These are phyloP conservation scores for Piliocolobus tephrosceles DNA, from an alignment of 2,113 vertebrate genomes.

Conservation along the genomic window DNA sequence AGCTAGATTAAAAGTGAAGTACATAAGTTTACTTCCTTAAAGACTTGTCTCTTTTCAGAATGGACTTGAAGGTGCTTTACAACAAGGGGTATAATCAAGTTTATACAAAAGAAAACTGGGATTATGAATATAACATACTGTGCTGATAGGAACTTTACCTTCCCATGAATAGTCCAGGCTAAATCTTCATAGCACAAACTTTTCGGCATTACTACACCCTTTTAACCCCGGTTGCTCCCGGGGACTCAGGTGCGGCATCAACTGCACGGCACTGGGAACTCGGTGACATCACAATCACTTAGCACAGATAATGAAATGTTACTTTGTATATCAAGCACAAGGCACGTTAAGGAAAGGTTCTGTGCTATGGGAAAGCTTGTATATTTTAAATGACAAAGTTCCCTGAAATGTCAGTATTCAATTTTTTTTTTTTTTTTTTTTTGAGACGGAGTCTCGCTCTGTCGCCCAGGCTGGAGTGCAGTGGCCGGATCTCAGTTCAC, in stretches of 20 bases:
- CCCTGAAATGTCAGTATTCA: neutral
- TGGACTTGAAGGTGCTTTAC: neutral
- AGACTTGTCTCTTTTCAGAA: neutral
- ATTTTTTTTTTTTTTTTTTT: too few species aligned
- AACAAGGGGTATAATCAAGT: neutral
- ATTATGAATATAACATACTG: neutral
- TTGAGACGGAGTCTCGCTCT: too few species aligned
- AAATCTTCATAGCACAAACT: neutral
- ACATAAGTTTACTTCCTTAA: neutral
- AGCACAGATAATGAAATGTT: neutral
- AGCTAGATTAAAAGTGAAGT: conserved; percentile 30
- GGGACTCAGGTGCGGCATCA: neutral
- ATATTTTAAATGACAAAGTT: neutral
- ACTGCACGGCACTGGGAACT: neutral
- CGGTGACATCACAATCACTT: conserved; percentile 55
- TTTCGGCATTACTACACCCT: neutral
- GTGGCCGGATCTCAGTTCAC: too few species aligned
- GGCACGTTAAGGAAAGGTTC: neutral
- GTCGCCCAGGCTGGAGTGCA: too few species aligned
- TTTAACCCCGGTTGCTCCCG: neutral
- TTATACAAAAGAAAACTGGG: neutral
- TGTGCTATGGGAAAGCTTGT: neutral
- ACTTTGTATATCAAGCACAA: neutral
- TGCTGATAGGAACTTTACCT: conserved; percentile 35
- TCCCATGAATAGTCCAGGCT: neutral